Base-by-base conservation (phyloP, 2,888 invertebrate genomes). In the Yponomeuta malinellus region DNA sequence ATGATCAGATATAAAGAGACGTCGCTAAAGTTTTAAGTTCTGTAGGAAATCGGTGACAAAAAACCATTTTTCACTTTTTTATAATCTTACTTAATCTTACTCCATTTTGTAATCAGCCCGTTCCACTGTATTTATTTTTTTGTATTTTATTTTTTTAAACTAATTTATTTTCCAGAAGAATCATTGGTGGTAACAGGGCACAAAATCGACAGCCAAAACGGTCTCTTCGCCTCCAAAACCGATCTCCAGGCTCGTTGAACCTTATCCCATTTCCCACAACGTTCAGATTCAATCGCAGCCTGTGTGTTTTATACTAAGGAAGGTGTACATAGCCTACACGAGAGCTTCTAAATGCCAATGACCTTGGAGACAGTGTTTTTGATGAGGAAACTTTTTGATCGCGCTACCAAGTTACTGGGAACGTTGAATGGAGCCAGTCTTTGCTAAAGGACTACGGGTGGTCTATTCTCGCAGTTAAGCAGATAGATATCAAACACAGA, bases 371-470 rank as follows among this genome's bases (percentile, higher is more conserved):
- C 52, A 59, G 52, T 59, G 52, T 59, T 59, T 59, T 59, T 59
- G 52, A 59, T 59, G 52, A 59, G 52, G 52, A 59, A 59, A 59
- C 52, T 59, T 59, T 59, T 59, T 59, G 52, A 59, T 59, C 15
- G 52, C 52, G 52, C 52, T 2, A 12, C 15, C 12, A 15, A 59
- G 52, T 59, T 59, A 15, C 52, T 59, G 52, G 52, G 3, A 59
- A 15, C 52, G 43, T 43, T 43, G 43, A 43, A 43, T 59, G 52
- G 15, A 59, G 15, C 12, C 43, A 5, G 43, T 43, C 43, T 43
- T 59, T 59, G 52, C 8, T 59, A 8, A 59, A 59, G 5, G 52
- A 15, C 52, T 10, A 59, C 52, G 52, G 52, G 52, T 59, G 12
- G 12, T 59, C 52, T 59, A 9, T 59, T 59, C 52, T 15, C 52